These are phyloP conservation scores for Bombus huntii DNA, from an alignment of 1,140 invertebrate genomes.

Conservation along the genomic window DNA sequence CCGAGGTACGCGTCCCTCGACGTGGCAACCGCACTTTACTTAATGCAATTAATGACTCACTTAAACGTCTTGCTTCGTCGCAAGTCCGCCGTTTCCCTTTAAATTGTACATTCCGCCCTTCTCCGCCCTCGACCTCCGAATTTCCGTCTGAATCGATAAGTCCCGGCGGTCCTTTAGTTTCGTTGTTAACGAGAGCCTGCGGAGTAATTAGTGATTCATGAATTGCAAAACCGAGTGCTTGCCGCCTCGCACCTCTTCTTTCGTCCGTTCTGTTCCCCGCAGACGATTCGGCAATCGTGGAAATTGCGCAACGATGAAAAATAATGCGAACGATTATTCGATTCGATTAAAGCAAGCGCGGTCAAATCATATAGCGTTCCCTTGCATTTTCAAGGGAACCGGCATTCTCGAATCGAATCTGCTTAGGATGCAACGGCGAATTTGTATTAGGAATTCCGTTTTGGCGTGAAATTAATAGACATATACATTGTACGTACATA, in stretches of 20 bases:
- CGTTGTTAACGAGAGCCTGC: constrained; percentile 43
- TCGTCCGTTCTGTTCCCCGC: background rate
- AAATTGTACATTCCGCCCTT: constrained; percentile 44
- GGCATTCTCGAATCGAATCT: too few relatives aligned
- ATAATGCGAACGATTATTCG: constrained; percentile 6
- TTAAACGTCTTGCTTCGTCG: constrained; percentile 54
- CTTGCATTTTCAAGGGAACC: too few relatives aligned
- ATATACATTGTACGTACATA: too few relatives aligned
- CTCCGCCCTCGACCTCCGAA: background rate
- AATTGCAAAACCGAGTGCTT: constrained; percentile 42
- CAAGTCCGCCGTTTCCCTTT: constrained; percentile 38
- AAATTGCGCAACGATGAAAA: constrained; percentile 13
- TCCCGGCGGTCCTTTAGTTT: constrained; percentile 45
- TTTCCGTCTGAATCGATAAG: constrained; percentile 57
- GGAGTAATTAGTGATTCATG: constrained; percentile 54
- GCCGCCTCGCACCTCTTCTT: background rate
- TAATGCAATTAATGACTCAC: constrained; percentile 70
- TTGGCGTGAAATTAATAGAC: too few relatives aligned
- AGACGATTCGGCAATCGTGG: background rate
- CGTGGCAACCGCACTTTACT: constrained; percentile 57
- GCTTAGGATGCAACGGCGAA: too few relatives aligned
- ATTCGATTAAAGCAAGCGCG: background rate
- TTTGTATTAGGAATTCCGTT: too few relatives aligned
- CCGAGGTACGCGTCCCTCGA: background rate
- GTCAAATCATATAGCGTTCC: too few relatives aligned